phyloP scores from a whole-genome alignment of 2,888 invertebrate genomes.

The Nipponacmea schrenckii region DNA sequence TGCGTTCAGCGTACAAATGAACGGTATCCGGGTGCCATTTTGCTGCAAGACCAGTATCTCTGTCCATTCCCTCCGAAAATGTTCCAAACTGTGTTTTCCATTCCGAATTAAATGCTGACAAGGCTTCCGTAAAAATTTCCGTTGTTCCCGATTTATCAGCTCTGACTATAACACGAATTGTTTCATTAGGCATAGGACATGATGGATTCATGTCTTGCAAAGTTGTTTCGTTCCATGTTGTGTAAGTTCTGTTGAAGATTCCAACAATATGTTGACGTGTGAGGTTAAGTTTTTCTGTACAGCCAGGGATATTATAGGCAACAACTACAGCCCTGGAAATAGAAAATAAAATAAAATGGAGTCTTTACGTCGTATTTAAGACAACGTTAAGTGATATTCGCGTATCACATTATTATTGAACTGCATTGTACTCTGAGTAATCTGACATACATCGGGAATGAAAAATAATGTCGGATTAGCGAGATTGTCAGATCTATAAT shows the following conservation, averaged over 20 bases:
- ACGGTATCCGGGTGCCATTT: conserved; percentile 45
- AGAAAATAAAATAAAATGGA: conserved; percentile 10
- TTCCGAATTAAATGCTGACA: conserved; percentile 44
- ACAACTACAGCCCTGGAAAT: conserved; percentile 57
- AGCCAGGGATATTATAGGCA: conserved; percentile 51
- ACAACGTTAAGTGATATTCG: no score
- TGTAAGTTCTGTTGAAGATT: conserved; percentile 59
- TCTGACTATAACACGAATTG: conserved; percentile 54
- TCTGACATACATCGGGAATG: no score
- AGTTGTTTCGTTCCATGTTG: conserved; percentile 52
- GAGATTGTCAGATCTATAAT: no score
- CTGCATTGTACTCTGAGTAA: no score
- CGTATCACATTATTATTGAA: no score
- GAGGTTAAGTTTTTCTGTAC: conserved; percentile 39
- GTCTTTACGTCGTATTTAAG: no score
- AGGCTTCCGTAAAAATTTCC: conserved; percentile 51
- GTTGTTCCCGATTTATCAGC: conserved; percentile 62
- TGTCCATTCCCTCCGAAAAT: conserved; percentile 42
- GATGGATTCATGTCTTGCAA: conserved; percentile 43
- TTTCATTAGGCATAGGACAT: conserved; percentile 38
- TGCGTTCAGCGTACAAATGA: conserved; percentile 41
- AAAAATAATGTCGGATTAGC: no score
- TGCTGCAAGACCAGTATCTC: conserved; percentile 18
- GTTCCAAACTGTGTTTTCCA: conserved; percentile 50
- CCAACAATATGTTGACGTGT: conserved; percentile 51